Evolutionary conservation across 2,797 vertebrate genomes (phyloP), one percentile per base, ranked within the genome.

Genomic region (Ceryle rudis): DNA sequence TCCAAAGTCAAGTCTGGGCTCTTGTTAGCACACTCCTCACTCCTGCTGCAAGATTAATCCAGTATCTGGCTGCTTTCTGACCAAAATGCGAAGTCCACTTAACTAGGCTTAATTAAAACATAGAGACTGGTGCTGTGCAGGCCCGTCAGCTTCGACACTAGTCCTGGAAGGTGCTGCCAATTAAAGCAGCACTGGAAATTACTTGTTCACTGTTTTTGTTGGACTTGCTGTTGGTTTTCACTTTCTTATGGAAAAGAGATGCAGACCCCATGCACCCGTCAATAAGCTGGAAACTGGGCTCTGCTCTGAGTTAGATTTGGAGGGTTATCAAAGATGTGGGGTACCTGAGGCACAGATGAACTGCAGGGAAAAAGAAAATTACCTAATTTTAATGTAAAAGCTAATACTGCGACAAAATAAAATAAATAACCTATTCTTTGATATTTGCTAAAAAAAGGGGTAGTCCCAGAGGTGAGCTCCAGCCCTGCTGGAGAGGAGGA

Each of bases 81-180:
- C 66, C 39, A 39, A 52, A 71, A 31, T 1, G 3, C 42, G 20
- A 85, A 79, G 35, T 39, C n/a, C 33, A 22, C 19, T 93, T 95
- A 88, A 90, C 8, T 33, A 94, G 70, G 39, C 29, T 81, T 90
- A 86, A 95, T 93, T 90, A 90, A 47, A 81, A 20, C 10, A 0
- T 2, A 17, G 81, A 54, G 31, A 17, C 14, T 37, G 28, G 35
- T 22, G 39, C 67, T 0, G 10, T 5, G 41, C 35, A 60, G 86
- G 70, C 44, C 10, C 47, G 16, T 31, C 84, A 31, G 84, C 79
- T 64, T 22, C 51, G 46, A 69, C 72, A 10, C 55, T 20, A 62
- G 70, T 6, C 35, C 72, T 1, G 0, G 22, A 6, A 31, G 20
- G 51, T 14, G 67, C 51, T 14, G 8, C 72, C 87, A 83, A 70